Percentiles rank a stretch among this genome's conserved stretches.
Evolutionary conservation across 2,113 vertebrate genomes (phyloP).

Genomic region (Gallinago jamesoni): DNA sequence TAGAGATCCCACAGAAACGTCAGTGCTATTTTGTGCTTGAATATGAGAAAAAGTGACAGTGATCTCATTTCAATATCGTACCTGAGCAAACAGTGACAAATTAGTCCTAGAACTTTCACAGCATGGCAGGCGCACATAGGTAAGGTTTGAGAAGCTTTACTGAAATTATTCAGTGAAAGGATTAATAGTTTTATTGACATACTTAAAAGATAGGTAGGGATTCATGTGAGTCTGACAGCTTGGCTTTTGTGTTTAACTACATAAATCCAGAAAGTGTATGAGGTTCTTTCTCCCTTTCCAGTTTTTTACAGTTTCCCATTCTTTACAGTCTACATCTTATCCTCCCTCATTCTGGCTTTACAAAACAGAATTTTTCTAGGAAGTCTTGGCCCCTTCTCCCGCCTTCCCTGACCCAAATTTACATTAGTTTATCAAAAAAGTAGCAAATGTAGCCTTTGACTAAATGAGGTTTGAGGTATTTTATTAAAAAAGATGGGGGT

Average conservation of each 20-base stretch:
- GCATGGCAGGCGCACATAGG: background rate
- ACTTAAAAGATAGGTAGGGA: background rate
- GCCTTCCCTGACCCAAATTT: background rate
- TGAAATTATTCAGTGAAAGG: background rate
- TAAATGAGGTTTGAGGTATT: background rate
- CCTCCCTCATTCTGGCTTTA: background rate
- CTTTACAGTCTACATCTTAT: background rate
- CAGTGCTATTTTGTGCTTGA: background rate
- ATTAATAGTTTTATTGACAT: background rate
- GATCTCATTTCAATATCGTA: background rate
- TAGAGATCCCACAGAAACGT: background rate
- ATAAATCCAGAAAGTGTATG: background rate
- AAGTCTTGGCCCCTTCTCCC: background rate
- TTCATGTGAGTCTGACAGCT: background rate
- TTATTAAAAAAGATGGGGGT: background rate
- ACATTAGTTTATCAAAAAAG: background rate
- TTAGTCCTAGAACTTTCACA: background rate
- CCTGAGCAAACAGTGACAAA: background rate
- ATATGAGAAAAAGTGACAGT: background rate
- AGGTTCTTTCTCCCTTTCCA: background rate
- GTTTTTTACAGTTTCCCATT: background rate
- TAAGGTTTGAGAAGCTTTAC: background rate
- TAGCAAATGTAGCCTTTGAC: background rate
- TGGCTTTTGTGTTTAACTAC: background rate
- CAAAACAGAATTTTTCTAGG: background rate